A percentile compares a stretch with the other conserved stretches of the same genome.
Conservation (phyloP, 2,888 invertebrate genomes). For the Calameuta idolon region DNA sequence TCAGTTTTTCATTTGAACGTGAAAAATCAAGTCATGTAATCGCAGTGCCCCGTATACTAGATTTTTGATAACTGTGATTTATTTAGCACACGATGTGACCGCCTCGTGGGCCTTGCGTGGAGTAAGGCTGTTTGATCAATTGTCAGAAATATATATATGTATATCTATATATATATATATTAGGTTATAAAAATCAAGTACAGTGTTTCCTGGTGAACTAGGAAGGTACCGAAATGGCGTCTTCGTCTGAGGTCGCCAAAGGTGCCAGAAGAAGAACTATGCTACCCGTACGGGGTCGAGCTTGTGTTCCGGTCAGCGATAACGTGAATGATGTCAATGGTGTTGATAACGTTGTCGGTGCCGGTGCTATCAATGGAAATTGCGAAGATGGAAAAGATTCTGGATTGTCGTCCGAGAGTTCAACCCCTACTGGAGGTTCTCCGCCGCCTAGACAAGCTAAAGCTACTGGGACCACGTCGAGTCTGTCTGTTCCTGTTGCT, state of each 20-base stretch:
- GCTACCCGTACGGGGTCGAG: constrained; percentile 12
- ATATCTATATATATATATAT: neutral
- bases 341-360: constrained; percentile 16
- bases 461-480: constrained; percentile 30
- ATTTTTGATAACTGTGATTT: neutral
- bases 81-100: neutral
- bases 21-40: neutral
- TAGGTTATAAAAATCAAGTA: neutral
- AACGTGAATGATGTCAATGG: constrained; percentile 24
- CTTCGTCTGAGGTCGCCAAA: constrained; percentile 38
- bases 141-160: neutral
- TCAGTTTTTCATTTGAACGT: neutral
- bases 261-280: constrained; percentile 49
- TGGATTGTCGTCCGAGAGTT: constrained; percentile 62
- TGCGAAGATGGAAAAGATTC: constrained; percentile 58
- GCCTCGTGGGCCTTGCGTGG: neutral
- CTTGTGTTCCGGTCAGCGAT: constrained; percentile 16
- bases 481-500: constrained; percentile 40
- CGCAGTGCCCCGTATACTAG: neutral
- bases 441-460: constrained; percentile 55
- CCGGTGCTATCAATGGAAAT: neutral
- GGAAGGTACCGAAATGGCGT: constrained; percentile 29
- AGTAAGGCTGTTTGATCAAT: neutral
- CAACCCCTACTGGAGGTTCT: constrained; percentile 61
- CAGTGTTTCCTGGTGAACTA: neutral